A percentile compares a stretch with the other conserved stretches of the same genome.
Evolutionary conservation across 2,888 invertebrate species (phyloP).

Genomic region (Noctua janthina): DNA sequence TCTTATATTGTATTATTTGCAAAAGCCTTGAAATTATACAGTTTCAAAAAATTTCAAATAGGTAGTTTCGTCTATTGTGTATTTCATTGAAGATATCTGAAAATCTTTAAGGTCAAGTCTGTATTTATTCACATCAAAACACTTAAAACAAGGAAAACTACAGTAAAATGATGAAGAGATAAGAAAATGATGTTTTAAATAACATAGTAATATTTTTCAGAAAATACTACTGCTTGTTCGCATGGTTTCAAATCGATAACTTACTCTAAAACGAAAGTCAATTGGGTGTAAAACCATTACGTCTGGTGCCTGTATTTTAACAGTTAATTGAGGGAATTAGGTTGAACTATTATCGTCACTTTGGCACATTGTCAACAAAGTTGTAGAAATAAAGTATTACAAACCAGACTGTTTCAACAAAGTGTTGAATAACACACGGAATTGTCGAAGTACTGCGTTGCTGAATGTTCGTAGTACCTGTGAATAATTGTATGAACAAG

Average conservation of each 20-base stretch:
- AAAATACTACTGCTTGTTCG: background rate
- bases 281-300: constrained; percentile 16
- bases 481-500: constrained; percentile 9
- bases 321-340: constrained; percentile 36
- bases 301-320: constrained; percentile 24
- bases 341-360: constrained; percentile 46
- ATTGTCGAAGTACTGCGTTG: constrained; percentile 6
- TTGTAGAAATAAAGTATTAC: constrained; percentile 38
- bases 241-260: background rate
- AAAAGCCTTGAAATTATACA: background rate
- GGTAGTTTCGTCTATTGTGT: background rate
- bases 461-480: background rate
- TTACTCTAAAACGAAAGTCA: constrained; percentile 1
- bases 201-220: background rate
- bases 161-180: background rate
- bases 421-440: constrained; percentile 14
- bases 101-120: background rate
- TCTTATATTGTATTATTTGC: background rate
- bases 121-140: background rate
- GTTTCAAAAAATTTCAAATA: background rate
- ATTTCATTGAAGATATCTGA: background rate
- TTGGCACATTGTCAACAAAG: constrained; percentile 52
- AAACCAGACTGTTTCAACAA: constrained; percentile 15
- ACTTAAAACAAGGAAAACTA: background rate
- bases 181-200: background rate